Conservation (phyloP, 2,888 invertebrate species). For the Eurytoma adleriae region DNA sequence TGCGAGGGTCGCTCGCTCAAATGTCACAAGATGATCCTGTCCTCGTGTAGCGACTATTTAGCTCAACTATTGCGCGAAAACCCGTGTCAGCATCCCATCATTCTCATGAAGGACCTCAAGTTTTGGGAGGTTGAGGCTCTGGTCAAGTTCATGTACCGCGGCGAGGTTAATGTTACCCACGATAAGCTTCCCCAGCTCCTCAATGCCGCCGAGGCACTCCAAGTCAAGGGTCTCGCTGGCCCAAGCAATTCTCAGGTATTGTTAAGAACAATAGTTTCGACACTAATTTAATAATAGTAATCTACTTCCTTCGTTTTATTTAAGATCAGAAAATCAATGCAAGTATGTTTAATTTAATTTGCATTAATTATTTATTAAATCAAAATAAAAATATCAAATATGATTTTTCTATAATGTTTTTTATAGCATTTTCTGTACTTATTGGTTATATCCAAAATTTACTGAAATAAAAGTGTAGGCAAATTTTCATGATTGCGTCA, state of each 20-base stretch:
- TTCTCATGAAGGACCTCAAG: constrained; percentile 89
- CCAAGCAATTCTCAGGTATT: constrained; percentile 70
- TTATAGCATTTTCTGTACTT: too few relatives aligned
- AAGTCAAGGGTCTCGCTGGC: constrained; percentile 83
- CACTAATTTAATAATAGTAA: too few relatives aligned
- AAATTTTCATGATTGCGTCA: too few relatives aligned
- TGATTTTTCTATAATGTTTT: too few relatives aligned
- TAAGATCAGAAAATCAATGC: neutral
- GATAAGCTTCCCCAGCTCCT: constrained; percentile 89
- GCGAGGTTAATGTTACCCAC: constrained; percentile 91
- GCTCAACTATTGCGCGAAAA: constrained; percentile 88
- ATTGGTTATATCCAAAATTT: too few relatives aligned
- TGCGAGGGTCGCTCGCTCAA: constrained; percentile 91
- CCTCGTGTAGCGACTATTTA: constrained; percentile 91
- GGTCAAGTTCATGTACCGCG: constrained; percentile 94
- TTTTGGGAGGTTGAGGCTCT: constrained; percentile 91
- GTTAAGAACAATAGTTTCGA: too few relatives aligned
- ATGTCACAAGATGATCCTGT: constrained; percentile 91
- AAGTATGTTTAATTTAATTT: neutral
- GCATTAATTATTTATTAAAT: neutral
- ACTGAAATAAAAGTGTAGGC: too few relatives aligned
- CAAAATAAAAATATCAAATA: neutral
- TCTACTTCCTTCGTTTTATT: too few relatives aligned
- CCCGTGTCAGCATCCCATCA: constrained; percentile 91
- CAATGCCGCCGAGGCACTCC: constrained; percentile 89